Evolutionary conservation across 2,888 invertebrate species (phyloP).

Genomic region (Beris morrisii): DNA sequence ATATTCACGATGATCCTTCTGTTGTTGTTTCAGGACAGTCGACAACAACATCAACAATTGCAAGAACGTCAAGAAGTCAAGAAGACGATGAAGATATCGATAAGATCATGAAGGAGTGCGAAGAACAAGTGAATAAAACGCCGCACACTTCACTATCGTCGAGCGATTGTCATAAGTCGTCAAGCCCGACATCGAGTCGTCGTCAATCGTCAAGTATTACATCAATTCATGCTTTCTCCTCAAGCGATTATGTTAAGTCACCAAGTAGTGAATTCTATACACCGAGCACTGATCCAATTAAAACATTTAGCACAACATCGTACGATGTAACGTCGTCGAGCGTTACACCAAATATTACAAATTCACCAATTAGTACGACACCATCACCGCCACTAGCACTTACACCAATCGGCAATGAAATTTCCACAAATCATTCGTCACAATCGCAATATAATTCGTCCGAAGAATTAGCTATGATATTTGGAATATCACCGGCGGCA

Average conservation of each 20-base stretch:
- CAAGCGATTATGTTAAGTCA: constrained; percentile 56
- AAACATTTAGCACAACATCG: constrained; percentile 56
- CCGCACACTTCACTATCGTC: constrained; percentile 47
- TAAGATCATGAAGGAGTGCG: constrained; percentile 54
- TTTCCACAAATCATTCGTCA: constrained; percentile 41
- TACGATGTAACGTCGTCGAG: constrained; percentile 52
- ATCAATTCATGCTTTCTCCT: constrained; percentile 55
- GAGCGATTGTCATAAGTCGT: constrained; percentile 54
- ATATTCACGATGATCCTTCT: constrained; percentile 40
- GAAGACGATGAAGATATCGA: constrained; percentile 51
- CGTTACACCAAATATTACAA: constrained; percentile 48
- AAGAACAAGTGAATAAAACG: constrained; percentile 46
- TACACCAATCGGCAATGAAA: constrained; percentile 46
- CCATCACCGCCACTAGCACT: constrained; percentile 50
- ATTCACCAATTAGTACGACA: constrained; percentile 43
- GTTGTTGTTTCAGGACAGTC: constrained; percentile 28
- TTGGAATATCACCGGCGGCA: constrained; percentile 53
- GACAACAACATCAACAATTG: not conserved
- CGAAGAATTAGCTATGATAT: constrained; percentile 66
- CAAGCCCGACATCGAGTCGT: constrained; percentile 51
- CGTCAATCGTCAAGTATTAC: constrained; percentile 54
- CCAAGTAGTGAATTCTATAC: constrained; percentile 55
- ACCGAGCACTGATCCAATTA: constrained; percentile 52
- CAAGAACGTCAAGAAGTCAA: constrained; percentile 11
- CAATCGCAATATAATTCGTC: constrained; percentile 66